Base-by-base conservation (phyloP, 2,113 vertebrate species). In the Epinephelus lanceolatus region DNA sequence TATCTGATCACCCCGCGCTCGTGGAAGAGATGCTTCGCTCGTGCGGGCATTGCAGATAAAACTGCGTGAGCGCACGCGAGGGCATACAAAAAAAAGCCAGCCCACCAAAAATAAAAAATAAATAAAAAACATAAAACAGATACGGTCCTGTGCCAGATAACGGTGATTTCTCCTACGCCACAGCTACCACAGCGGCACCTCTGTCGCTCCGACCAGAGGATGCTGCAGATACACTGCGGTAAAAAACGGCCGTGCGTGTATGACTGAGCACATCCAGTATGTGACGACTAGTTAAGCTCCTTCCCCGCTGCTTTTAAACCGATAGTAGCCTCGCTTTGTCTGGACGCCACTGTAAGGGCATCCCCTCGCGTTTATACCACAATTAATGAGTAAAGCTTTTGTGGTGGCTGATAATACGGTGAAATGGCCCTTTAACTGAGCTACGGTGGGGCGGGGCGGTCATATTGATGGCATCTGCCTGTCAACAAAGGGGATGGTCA, bases 211-310 rank as follows among this genome's bases (percentile, higher is more conserved):
- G 83, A n/a, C 42, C 60, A 15, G 63, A 69, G 68, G 79, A 71
- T 73, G 78, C 91, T 89, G 92, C 92, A 81, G 94, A 94, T 92
- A 92, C 93, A 95, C 88, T 96, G 95, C 94, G 94, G 94, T 93
- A 94, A 94, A 93, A 37, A 91, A 79, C 42, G n/a, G 33, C 49
- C 11, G 73, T 25, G 80, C 60, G 84, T 25, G 72, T 14, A 13
- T 21, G 59, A 53, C 57, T 0, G 76, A 42, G 67, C 77, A 23
- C 80, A 27, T 63, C 84, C 78, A 61, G 56, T 0, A 3, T 9
- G 51, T 25, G 40, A 67, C 55, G 65, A 3, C 47, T 25, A 18
- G 3, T 52, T 3, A 3, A 71, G 25, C 52, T 11, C 3, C 10
- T 1, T 4, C 18, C 17, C 9, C 49, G 19, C 19, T 45, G 5